These are phyloP conservation scores for Leptogaster cylindrica DNA, from an alignment of 2,888 invertebrate species.

Conservation along the genomic window DNA sequence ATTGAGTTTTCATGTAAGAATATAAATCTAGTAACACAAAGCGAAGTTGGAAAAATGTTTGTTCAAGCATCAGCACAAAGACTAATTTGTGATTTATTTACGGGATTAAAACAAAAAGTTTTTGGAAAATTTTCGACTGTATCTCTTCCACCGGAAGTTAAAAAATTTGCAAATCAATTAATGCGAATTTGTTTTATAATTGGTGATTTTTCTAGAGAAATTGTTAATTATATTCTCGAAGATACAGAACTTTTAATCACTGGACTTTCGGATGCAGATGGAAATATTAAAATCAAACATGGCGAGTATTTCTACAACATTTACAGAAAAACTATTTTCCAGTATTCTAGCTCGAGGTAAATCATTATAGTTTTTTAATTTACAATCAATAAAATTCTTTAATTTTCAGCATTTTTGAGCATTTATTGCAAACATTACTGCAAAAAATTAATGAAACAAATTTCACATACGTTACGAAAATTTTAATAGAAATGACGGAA, in stretches of 20 bases:
- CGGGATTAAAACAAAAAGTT: constrained; percentile 44
- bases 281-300: constrained; percentile 52
- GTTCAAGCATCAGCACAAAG: constrained; percentile 40
- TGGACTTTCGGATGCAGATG: constrained; percentile 40
- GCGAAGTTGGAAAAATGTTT: background rate
- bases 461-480: constrained; percentile 52
- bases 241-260: constrained; percentile 32
- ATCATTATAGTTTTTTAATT: constrained; percentile 10
- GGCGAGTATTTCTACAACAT: constrained; percentile 58
- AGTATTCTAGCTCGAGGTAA: constrained; percentile 47
- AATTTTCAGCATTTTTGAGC: constrained; percentile 44
- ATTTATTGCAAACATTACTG: constrained; percentile 51
- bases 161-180: constrained; percentile 46
- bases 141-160: constrained; percentile 44
- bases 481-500: constrained; percentile 54
- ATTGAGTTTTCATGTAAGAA: constrained; percentile 25
- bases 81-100: constrained; percentile 47
- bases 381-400: background rate
- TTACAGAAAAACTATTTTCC: constrained; percentile 54
- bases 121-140: constrained; percentile 40
- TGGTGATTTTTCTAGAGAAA: constrained; percentile 29
- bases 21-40: background rate
- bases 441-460: constrained; percentile 49
- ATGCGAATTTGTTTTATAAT: constrained; percentile 48
- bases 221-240: constrained; percentile 47